These are phyloP conservation scores for Penaeus monodon DNA, from an alignment of 2,888 invertebrate genomes.

Conservation along the genomic window DNA sequence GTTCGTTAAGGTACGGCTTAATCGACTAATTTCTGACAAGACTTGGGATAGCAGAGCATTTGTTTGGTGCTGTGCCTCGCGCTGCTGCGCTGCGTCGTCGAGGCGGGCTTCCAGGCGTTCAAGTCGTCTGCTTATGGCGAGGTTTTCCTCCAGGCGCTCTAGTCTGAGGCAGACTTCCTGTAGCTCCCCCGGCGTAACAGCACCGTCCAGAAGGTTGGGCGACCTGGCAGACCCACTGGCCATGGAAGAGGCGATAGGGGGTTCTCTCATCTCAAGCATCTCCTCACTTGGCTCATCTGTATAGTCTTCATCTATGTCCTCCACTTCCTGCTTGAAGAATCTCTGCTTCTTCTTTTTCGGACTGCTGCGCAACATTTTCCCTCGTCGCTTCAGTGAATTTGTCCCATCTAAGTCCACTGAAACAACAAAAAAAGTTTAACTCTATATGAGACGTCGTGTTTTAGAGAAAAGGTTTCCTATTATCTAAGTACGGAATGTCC, in stretches of 20 bases:
- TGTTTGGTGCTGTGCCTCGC: conserved; percentile 43
- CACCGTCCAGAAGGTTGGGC: neutral
- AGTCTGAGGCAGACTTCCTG: conserved; percentile 37
- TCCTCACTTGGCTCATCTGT: conserved; percentile 19
- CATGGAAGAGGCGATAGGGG: too few relatives aligned
- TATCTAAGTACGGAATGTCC: neutral
- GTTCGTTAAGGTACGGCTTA: conserved; percentile 19
- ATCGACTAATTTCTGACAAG: conserved; percentile 43
- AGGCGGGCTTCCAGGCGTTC: conserved; percentile 47
- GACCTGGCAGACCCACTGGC: too few relatives aligned
- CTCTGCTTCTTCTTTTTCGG: conserved; percentile 15
- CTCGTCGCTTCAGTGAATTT: conserved; percentile 19
- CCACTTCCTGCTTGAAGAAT: conserved; percentile 31
- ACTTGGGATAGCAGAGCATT: conserved; percentile 49
- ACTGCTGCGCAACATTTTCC: conserved; percentile 2
- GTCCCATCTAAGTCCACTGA: neutral
- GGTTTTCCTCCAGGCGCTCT: conserved; percentile 42
- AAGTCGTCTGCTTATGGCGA: conserved; percentile 37
- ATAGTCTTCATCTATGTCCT: conserved; percentile 15
- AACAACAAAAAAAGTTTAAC: too few relatives aligned
- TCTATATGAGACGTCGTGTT: neutral
- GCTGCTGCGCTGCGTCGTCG: conserved; percentile 31
- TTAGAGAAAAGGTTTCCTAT: neutral
- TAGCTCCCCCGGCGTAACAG: conserved; percentile 11
- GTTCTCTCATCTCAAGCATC: neutral